Evolutionary conservation across 2,797 vertebrate species (phyloP).

Genomic region (Pelobates cultripes): DNA sequence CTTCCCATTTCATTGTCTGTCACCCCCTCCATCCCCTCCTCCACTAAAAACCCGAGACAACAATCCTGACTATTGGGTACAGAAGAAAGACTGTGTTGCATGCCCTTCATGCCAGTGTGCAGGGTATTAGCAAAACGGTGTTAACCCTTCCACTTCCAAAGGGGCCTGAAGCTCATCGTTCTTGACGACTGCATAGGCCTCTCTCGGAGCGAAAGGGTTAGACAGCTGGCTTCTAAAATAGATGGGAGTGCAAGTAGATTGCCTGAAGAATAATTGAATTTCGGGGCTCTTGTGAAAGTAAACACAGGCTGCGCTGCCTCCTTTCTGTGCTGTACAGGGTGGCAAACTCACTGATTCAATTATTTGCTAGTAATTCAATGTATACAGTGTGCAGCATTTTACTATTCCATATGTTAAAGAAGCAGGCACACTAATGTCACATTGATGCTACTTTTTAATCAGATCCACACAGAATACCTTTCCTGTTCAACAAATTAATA

Average conservation of each 20-base stretch:
- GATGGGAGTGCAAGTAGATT: slow-evolving; percentile 53
- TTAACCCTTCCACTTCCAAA: slow-evolving; percentile 21
- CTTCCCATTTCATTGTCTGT: slow-evolving; percentile 40
- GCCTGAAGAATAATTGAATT: slow-evolving; percentile 57
- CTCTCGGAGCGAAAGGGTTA: slow-evolving; percentile 45
- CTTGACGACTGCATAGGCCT: slow-evolving; percentile 22
- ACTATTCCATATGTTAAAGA: slow-evolving; percentile 49
- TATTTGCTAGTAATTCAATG: slow-evolving; percentile 56
- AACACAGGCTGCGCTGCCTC: slow-evolving; percentile 52
- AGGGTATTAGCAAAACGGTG: slow-evolving; percentile 39
- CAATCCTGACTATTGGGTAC: background rate
- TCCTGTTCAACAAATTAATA: too few species aligned
- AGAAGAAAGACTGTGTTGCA: slow-evolving; percentile 19
- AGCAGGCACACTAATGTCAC: slow-evolving; percentile 18
- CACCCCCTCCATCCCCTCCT: background rate
- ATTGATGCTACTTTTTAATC: too few species aligned
- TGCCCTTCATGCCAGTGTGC: slow-evolving; percentile 28
- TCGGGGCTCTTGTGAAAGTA: slow-evolving; percentile 54
- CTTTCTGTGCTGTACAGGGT: slow-evolving; percentile 55
- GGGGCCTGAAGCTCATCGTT: slow-evolving; percentile 22
- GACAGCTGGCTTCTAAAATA: slow-evolving; percentile 55
- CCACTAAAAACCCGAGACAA: slow-evolving; percentile 1
- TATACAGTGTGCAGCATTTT: slow-evolving; percentile 51
- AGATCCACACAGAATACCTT: too few species aligned
- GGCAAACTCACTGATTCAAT: slow-evolving; percentile 56